Evolutionary conservation across 2,113 vertebrate genomes (phyloP).

Genomic region (Dicaeum eximium): DNA sequence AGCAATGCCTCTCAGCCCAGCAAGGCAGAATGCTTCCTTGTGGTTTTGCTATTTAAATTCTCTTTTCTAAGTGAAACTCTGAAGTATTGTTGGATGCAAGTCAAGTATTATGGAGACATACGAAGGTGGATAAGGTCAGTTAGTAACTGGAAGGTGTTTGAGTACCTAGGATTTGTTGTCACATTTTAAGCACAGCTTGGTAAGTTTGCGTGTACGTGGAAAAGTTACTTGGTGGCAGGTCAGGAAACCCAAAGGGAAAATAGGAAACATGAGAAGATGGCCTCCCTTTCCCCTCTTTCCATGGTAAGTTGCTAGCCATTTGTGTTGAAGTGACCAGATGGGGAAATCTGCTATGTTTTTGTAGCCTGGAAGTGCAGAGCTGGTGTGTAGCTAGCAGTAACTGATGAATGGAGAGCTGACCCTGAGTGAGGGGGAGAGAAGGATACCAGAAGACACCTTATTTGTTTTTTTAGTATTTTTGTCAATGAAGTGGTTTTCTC

Average conservation of each 20-base stretch:
- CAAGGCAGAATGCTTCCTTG: neutral
- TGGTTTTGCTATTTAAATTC: neutral
- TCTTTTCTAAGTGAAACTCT: neutral
- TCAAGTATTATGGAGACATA: accelerated
- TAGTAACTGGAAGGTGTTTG: neutral
- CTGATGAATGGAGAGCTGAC: neutral
- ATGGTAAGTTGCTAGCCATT: neutral
- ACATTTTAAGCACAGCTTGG: neutral
- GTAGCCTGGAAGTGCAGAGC: neutral
- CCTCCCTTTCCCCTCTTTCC: accelerated
- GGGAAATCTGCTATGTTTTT: neutral
- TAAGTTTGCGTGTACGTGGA: accelerated
- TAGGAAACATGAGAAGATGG: accelerated
- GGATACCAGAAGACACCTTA: no score
- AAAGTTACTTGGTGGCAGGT: neutral
- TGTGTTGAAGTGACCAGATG: neutral
- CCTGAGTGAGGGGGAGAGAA: neutral
- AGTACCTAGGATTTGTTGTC: accelerated
- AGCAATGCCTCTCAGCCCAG: neutral
- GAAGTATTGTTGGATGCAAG: neutral
- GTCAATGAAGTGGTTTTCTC: neutral
- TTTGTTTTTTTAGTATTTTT: neutral
- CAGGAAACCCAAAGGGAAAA: neutral
- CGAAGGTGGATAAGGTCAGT: neutral
- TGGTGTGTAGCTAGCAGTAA: no score